Percentiles rank a stretch among this genome's conserved stretches.
phyloP scores from a whole-genome alignment of 1,140 invertebrate species.

The Sinella curviseta region DNA sequence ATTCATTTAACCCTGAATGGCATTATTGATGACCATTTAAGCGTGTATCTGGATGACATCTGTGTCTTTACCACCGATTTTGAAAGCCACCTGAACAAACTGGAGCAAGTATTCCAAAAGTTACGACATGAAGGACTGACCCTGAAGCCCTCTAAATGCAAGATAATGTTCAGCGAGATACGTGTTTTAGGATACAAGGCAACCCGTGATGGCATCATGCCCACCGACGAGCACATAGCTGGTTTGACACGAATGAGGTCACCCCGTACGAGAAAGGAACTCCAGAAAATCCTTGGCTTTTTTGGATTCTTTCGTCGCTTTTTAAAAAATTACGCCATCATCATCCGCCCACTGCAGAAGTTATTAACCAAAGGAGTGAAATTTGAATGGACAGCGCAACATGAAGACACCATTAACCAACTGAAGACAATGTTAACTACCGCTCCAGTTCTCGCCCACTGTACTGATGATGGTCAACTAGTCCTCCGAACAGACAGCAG shows the following conservation, averaged over 20 bases:
- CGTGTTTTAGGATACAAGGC: background rate
- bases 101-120: background rate
- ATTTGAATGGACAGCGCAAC: background rate
- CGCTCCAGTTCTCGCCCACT: background rate
- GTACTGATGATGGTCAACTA: background rate
- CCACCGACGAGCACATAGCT: background rate
- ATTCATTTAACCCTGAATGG: slow-evolving; percentile 56
- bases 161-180: background rate
- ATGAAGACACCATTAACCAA: background rate
- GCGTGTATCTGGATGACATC: slow-evolving; percentile 49
- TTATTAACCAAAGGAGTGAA: background rate
- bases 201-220: background rate
- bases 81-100: slow-evolving; percentile 27
- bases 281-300: background rate
- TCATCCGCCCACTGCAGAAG: background rate
- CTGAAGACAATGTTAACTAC: background rate
- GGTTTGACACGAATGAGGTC: background rate
- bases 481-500: background rate
- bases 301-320: slow-evolving; percentile 6
- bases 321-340: background rate
- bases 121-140: background rate
- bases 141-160: slow-evolving; percentile 9
- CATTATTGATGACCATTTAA: slow-evolving; percentile 38
- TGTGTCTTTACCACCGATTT: slow-evolving; percentile 40
- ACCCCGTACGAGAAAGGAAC: background rate